These are phyloP conservation scores for Heliconius melpomene DNA, from an alignment of 1,140 invertebrate species.

Conservation along the genomic window DNA sequence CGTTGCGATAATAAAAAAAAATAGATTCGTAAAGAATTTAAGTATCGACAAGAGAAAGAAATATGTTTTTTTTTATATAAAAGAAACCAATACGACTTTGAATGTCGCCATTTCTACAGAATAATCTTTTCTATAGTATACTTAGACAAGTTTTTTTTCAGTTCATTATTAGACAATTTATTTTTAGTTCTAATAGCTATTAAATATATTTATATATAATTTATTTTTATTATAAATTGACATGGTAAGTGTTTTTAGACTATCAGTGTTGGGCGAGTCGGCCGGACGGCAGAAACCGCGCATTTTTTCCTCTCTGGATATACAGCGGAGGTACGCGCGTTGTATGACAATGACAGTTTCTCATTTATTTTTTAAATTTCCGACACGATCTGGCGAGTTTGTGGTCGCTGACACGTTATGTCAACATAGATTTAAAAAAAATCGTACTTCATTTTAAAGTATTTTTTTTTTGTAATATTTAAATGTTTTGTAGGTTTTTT, in stretches of 20 bases:
- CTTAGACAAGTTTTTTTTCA: neutral
- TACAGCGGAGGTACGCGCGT: slow-evolving; percentile 72
- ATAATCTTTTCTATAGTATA: too few relatives aligned
- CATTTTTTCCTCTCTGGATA: slow-evolving; percentile 77
- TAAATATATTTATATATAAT: slow-evolving; percentile 21
- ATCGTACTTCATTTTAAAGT: neutral
- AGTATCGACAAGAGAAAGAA: too few relatives aligned
- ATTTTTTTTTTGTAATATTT: too few relatives aligned
- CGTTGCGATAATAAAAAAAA: slow-evolving; percentile 36
- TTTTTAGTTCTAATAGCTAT: slow-evolving; percentile 1
- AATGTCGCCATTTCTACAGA: neutral
- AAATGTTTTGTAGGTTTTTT: neutral
- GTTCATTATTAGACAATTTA: slow-evolving; percentile 5
- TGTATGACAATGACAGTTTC: slow-evolving; percentile 20
- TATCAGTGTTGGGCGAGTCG: slow-evolving; percentile 74
- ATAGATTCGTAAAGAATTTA: neutral
- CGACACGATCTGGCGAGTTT: slow-evolving; percentile 37
- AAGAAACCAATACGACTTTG: neutral
- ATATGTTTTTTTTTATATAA: neutral
- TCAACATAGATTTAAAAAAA: neutral
- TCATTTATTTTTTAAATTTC: slow-evolving; percentile 24
- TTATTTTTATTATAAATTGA: slow-evolving; percentile 15
- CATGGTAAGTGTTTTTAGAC: slow-evolving; percentile 55
- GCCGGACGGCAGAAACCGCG: slow-evolving; percentile 73
- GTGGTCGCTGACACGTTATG: slow-evolving; percentile 37